phyloP scores from a whole-genome alignment of 2,888 invertebrate species.

The Cabera pusaria region DNA sequence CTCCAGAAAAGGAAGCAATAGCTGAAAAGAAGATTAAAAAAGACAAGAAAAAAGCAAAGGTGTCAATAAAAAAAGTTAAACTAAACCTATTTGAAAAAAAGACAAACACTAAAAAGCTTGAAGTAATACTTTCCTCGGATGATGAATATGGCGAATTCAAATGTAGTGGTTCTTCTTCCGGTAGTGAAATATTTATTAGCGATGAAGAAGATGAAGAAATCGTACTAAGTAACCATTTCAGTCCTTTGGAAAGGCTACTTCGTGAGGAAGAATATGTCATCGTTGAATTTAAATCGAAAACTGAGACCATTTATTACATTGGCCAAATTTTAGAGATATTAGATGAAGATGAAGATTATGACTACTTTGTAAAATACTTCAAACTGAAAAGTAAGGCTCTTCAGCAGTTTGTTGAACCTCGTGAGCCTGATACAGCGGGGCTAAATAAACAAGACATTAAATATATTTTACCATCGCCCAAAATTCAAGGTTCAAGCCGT shows the following conservation, averaged over 20 bases:
- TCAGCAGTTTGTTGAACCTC: slow-evolving; percentile 1
- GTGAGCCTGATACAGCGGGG: slow-evolving; percentile 5
- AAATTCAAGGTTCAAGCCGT: slow-evolving; percentile 3
- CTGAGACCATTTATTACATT: slow-evolving; percentile 1
- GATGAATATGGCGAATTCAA: slow-evolving; percentile 1
- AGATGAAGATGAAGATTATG: slow-evolving; percentile 1
- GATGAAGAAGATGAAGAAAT: slow-evolving; percentile 5
- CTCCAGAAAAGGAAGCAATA: slow-evolving; percentile 2
- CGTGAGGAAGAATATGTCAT: slow-evolving; percentile 1
- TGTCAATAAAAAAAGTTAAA: neutral
- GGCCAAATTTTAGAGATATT: neutral
- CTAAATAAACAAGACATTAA: slow-evolving; percentile 1
- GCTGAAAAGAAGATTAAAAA: neutral
- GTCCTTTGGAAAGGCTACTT: neutral
- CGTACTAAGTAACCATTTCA: neutral
- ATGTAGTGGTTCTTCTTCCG: slow-evolving; percentile 5
- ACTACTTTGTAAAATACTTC: slow-evolving; percentile 2
- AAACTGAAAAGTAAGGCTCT: slow-evolving; percentile 3
- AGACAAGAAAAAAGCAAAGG: neutral
- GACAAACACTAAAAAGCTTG: neutral
- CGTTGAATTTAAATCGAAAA: slow-evolving; percentile 2
- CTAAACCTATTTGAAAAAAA: slow-evolving; percentile 1
- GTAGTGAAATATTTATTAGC: slow-evolving; percentile 1
- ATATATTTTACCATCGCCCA: slow-evolving; percentile 5
- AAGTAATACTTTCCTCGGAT: too few species aligned